phyloP scores from a whole-genome alignment of 2,113 vertebrate species.

The Rallus limicola region DNA sequence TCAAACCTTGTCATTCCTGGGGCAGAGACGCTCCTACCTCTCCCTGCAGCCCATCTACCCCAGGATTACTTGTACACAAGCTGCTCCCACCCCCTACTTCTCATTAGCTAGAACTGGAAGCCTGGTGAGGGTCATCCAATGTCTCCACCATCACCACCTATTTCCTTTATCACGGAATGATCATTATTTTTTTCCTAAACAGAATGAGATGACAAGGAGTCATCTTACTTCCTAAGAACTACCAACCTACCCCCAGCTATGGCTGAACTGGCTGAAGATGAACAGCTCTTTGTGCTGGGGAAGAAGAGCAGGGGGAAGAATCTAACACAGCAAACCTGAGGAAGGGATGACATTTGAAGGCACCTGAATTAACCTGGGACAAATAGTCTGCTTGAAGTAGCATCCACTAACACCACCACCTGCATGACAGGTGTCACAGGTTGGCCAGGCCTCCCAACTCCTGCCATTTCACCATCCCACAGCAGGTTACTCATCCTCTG shows the following conservation, averaged over 20 bases:
- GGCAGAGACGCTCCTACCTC: fast-evolving
- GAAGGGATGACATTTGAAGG: not conserved
- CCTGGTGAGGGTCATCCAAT: not conserved
- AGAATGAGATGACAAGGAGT: not conserved
- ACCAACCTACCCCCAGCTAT: not conserved
- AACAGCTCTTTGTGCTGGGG: not conserved
- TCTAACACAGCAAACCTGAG: not conserved
- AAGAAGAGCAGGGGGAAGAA: not conserved
- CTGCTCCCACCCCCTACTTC: not conserved
- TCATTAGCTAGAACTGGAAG: not conserved
- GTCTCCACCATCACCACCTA: not conserved
- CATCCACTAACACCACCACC: not conserved
- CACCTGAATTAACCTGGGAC: not conserved
- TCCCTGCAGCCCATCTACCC: not conserved
- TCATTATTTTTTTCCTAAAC: not conserved
- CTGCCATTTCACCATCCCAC: not conserved
- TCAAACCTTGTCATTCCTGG: not conserved
- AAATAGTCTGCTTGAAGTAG: not conserved
- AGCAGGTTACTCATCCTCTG: not conserved
- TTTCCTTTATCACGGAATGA: not conserved
- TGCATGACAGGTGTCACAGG: not conserved
- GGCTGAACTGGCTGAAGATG: not conserved
- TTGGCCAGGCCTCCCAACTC: not conserved
- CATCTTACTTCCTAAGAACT: fast-evolving
- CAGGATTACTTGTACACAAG: not conserved